These are phyloP conservation scores for Torymus auratus DNA, from an alignment of 2,888 invertebrate genomes.

Conservation along the genomic window DNA sequence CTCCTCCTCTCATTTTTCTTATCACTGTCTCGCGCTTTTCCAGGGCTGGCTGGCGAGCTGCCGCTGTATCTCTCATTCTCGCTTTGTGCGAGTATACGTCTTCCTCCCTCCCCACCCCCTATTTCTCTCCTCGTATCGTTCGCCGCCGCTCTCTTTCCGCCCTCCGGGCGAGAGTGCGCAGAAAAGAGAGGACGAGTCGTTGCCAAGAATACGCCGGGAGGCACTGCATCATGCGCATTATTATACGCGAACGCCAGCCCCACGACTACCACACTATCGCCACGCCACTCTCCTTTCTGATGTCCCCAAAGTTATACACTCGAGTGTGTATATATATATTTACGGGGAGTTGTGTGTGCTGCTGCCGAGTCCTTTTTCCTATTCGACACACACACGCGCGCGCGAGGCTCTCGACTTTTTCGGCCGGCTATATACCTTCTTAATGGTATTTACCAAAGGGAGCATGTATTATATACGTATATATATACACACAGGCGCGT, in stretches of 20 bases:
- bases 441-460: constrained; percentile 40
- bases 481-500: neutral
- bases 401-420: neutral
- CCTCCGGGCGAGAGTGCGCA: constrained; percentile 16
- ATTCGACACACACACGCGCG: neutral
- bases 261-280: constrained; percentile 65
- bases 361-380: neutral
- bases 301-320: neutral
- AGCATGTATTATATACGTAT: neutral
- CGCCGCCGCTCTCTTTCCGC: constrained; percentile 13
- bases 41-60: constrained; percentile 33
- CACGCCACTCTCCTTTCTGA: constrained; percentile 59
- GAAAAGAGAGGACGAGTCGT: constrained; percentile 60
- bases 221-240: constrained; percentile 73
- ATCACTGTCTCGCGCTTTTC: constrained; percentile 52
- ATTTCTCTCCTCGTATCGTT: constrained; percentile 1
- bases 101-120: constrained; percentile 32
- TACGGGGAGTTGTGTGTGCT: too few relatives aligned
- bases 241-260: constrained; percentile 67
- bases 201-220: constrained; percentile 74
- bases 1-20: constrained; percentile 53
- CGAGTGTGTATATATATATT: too few relatives aligned
- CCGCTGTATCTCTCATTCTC: constrained; percentile 55
- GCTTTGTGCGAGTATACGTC: constrained; percentile 48
- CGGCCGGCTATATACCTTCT: constrained; percentile 12